These are phyloP conservation scores for Tetramorium parvispinum DNA, from an alignment of 1,140 invertebrate genomes.

Conservation along the genomic window DNA sequence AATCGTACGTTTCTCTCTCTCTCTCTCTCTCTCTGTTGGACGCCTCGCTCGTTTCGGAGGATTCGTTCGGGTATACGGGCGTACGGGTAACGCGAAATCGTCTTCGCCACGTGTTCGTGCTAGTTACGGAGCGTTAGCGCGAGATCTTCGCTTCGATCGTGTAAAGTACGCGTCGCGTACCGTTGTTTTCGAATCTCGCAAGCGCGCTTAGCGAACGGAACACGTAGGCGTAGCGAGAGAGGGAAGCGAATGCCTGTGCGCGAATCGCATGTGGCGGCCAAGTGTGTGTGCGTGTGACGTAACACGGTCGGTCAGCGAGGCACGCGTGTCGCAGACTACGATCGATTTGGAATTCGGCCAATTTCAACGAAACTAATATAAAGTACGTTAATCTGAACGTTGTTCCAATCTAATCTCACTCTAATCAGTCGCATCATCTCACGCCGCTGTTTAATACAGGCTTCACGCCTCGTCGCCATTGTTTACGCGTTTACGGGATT, in stretches of 20 bases:
- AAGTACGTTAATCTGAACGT: too few species aligned
- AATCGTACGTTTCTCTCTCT: not conserved
- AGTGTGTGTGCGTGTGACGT: slow-evolving; percentile 7
- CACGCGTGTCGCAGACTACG: not conserved
- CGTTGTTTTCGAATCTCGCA: not conserved
- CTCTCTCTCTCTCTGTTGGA: too few species aligned
- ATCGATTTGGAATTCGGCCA: too few species aligned
- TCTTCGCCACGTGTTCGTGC: not conserved
- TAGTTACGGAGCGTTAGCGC: slow-evolving; percentile 1
- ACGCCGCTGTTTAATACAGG: too few species aligned
- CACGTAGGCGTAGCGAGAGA: not conserved
- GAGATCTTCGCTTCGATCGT: not conserved
- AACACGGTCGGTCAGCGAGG: not conserved
- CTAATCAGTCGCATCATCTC: too few species aligned
- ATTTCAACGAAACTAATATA: too few species aligned
- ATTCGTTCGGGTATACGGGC: too few species aligned
- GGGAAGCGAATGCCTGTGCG: not conserved
- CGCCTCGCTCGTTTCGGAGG: not conserved
- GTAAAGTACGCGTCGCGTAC: slow-evolving; percentile 10
- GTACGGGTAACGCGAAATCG: not conserved
- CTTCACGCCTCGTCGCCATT: not conserved
- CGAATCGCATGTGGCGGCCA: too few species aligned
- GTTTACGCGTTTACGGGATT: not conserved
- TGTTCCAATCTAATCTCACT: too few species aligned
- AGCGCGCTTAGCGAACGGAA: not conserved